Conservation (phyloP, 2,888 invertebrate species). For the Spilosoma lubricipeda region DNA sequence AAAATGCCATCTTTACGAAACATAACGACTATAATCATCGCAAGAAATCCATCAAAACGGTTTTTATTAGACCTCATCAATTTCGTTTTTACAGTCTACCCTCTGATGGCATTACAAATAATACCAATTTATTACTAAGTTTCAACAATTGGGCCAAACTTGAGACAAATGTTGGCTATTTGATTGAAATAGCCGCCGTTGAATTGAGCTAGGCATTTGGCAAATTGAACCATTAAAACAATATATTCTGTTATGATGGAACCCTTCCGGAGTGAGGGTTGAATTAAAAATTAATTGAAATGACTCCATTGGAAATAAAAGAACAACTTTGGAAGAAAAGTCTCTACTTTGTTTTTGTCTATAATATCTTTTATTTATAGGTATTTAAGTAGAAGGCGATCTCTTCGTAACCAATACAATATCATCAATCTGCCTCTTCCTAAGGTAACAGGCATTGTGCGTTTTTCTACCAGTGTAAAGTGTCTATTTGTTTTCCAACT, state of each 20-base stretch:
- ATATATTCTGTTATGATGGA: constrained; percentile 40
- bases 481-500: no score
- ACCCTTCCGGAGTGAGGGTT: constrained; percentile 18
- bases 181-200: constrained; percentile 44
- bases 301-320: constrained; percentile 5
- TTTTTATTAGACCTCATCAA: constrained; percentile 49
- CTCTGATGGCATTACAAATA: constrained; percentile 50
- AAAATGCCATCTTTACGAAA: constrained; percentile 39
- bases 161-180: constrained; percentile 47
- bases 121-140: constrained; percentile 47
- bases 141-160: constrained; percentile 44
- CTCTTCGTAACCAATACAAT: no score
- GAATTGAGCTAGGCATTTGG: constrained; percentile 42
- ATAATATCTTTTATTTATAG: background rate
- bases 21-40: constrained; percentile 46
- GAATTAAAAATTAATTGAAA: constrained; percentile 40
- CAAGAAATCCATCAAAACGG: constrained; percentile 47
- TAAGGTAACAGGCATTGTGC: no score
- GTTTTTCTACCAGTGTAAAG: no score
- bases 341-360: background rate
- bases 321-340: constrained; percentile 13
- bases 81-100: constrained; percentile 44
- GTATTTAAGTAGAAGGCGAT: background rate
- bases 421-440: no score
- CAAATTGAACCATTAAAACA: constrained; percentile 49